phyloP scores from a whole-genome alignment of 2,113 vertebrate species.

The Isurus oxyrinchus region DNA sequence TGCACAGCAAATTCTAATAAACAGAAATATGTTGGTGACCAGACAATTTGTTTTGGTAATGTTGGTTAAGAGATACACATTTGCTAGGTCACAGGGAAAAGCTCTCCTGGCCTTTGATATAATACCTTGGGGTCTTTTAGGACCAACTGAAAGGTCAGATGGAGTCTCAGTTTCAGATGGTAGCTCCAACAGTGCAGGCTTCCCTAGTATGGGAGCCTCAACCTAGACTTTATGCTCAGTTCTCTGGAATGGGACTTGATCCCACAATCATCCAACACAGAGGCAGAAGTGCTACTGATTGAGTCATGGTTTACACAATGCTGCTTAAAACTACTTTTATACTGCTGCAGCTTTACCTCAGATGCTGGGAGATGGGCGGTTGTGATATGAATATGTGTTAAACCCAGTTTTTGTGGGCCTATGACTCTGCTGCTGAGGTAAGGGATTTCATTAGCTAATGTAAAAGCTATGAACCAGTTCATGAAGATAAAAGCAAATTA shows the following conservation, averaged over 20 bases:
- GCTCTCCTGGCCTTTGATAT: background rate
- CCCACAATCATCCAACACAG: background rate
- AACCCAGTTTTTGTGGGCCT: no score
- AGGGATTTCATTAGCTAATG: no score
- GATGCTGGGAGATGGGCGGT: no score
- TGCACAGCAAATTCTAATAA: background rate
- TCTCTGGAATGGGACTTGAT: background rate
- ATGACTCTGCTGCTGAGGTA: no score
- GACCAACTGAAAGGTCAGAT: background rate
- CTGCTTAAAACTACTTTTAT: background rate
- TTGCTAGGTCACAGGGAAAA: background rate
- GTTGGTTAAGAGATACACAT: background rate
- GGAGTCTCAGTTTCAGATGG: no score
- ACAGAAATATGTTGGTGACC: background rate
- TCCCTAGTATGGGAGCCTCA: background rate
- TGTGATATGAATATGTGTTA: no score
- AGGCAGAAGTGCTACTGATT: background rate
- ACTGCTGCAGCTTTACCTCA: background rate
- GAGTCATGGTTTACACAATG: background rate
- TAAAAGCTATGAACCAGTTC: no score
- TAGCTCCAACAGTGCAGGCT: background rate
- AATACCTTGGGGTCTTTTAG: background rate
- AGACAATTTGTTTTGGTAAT: background rate
- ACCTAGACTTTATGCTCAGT: background rate
- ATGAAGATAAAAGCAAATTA: no score